A percentile compares a stretch with the other conserved stretches of the same genome.
phyloP scores from a whole-genome alignment of 1,140 invertebrate species.

The Leptinotarsa texana region DNA sequence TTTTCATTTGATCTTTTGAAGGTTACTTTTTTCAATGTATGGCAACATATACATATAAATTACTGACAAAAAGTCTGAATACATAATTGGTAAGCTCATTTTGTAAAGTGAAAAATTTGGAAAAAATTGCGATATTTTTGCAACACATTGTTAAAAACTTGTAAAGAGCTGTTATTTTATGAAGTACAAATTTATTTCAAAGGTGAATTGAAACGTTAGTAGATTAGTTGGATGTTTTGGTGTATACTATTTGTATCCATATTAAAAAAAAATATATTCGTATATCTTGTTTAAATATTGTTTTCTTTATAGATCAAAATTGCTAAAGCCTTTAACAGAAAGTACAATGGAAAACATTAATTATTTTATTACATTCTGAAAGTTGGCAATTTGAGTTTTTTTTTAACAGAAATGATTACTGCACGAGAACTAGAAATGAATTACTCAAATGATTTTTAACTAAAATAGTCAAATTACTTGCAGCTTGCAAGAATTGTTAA shows the following conservation, averaged over 20 bases:
- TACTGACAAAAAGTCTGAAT: constrained; percentile 46
- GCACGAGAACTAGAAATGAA: too few relatives aligned
- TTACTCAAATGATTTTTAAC: too few relatives aligned
- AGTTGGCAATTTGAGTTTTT: too few relatives aligned
- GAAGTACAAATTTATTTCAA: constrained; percentile 53
- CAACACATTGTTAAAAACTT: constrained; percentile 37
- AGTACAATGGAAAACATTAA: too few relatives aligned
- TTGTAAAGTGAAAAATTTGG: constrained; percentile 41
- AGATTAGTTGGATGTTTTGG: constrained; percentile 51
- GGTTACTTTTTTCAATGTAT: constrained; percentile 22
- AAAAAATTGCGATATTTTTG: constrained; percentile 42
- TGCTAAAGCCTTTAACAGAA: too few relatives aligned
- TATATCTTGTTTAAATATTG: constrained; percentile 43
- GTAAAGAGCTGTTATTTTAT: constrained; percentile 46
- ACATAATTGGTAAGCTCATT: constrained; percentile 45
- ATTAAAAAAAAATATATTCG: constrained; percentile 51
- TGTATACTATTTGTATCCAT: constrained; percentile 53
- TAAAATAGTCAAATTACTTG: too few relatives aligned
- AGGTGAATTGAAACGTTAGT: constrained; percentile 45
- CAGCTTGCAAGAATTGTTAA: too few relatives aligned
- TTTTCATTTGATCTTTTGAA: background rate
- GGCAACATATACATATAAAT: constrained; percentile 28
- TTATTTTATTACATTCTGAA: too few relatives aligned
- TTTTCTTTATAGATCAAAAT: background rate
- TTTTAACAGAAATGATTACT: too few relatives aligned